phyloP scores from a whole-genome alignment of 2,888 invertebrate genomes.

The Melieria crassipennis region DNA sequence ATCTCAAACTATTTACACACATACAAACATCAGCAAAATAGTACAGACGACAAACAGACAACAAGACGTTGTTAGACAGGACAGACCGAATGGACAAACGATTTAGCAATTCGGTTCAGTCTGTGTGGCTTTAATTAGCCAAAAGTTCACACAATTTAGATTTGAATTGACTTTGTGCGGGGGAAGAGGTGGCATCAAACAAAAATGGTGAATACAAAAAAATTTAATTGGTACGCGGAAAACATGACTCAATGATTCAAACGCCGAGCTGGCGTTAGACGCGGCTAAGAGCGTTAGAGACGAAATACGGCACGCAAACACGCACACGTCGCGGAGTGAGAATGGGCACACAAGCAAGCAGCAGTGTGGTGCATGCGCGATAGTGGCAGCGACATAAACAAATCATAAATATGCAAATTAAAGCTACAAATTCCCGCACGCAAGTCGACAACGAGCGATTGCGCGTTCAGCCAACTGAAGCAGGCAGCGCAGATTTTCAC shows the following conservation, averaged over 20 bases:
- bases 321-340: slow-evolving; percentile 1
- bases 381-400: not conserved
- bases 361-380: not conserved
- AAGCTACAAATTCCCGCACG: not conserved
- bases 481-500: too few species aligned
- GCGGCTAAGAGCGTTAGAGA: slow-evolving; percentile 2
- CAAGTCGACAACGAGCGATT: too few species aligned
- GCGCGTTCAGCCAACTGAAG: too few species aligned
- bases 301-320: slow-evolving; percentile 2
- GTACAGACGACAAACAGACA: not conserved
- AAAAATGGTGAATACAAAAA: slow-evolving; percentile 14
- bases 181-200: too few species aligned
- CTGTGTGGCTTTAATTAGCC: slow-evolving; percentile 18
- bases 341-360: not conserved
- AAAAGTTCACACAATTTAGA: slow-evolving; percentile 25
- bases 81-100: not conserved
- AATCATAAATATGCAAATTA: slow-evolving; percentile 12
- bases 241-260: slow-evolving; percentile 3
- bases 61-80: not conserved
- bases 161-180: slow-evolving; percentile 4
- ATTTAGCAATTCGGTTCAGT: not conserved
- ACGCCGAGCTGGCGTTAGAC: not conserved
- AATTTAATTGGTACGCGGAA: slow-evolving; percentile 24
- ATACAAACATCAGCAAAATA: too few species aligned
- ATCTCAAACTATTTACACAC: too few species aligned